Percentiles rank a stretch among this genome's conserved stretches.
phyloP scores from a whole-genome alignment of 2,888 invertebrate genomes.

The Malthinus flaveolus region DNA sequence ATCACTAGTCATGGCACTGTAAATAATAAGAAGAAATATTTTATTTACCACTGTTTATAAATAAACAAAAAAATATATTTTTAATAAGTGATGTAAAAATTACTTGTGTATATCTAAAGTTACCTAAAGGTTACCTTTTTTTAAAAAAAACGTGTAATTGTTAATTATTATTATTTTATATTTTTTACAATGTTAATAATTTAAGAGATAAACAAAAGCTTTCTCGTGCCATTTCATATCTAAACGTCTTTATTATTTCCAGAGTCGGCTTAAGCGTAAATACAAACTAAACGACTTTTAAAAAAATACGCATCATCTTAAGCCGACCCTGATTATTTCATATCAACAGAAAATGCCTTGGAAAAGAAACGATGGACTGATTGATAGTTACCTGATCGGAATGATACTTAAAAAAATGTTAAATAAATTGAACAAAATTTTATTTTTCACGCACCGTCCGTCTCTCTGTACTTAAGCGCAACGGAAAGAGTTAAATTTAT shows the following conservation, averaged over 20 bases:
- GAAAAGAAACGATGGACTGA: conserved; percentile 45
- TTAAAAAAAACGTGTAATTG: conserved; percentile 14
- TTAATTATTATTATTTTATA: conserved; percentile 25
- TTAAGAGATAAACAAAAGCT: conserved; percentile 11
- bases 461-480: neutral
- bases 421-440: conserved; percentile 14
- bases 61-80: conserved; percentile 43
- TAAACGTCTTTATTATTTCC: conserved; percentile 12
- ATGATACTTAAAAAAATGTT: conserved; percentile 24
- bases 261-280: neutral
- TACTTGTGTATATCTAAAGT: conserved; percentile 35
- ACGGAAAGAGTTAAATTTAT: too few species aligned
- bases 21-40: conserved; percentile 42
- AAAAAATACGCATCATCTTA: neutral
- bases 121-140: conserved; percentile 36
- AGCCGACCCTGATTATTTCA: conserved; percentile 34
- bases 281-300: neutral
- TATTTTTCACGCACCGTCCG: conserved; percentile 14
- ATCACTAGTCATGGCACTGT: conserved; percentile 53
- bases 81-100: conserved; percentile 44
- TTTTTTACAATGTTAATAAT: conserved; percentile 24
- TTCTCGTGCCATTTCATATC: conserved; percentile 34
- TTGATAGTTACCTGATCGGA: conserved; percentile 45
- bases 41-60: conserved; percentile 47
- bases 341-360: conserved; percentile 45